phyloP scores from a whole-genome alignment of 1,140 invertebrate species.

The Drosophila ananassae region DNA sequence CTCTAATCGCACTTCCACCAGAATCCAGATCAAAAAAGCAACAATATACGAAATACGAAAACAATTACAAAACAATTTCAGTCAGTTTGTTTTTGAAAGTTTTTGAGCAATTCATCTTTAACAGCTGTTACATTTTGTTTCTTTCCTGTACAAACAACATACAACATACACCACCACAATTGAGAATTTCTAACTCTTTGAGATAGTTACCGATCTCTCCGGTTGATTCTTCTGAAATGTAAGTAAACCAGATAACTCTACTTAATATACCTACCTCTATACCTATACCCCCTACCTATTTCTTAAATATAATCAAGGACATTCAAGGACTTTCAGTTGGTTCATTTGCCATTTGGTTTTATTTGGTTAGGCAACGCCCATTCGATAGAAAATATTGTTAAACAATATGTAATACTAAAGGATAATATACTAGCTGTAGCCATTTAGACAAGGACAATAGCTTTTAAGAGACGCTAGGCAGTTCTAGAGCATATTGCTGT shows the following conservation, averaged over 20 bases:
- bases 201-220: constrained; percentile 69
- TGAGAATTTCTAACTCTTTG: constrained; percentile 76
- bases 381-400: constrained; percentile 42
- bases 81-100: constrained; percentile 56
- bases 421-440: constrained; percentile 43
- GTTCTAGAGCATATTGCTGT: constrained; percentile 81
- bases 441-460: constrained; percentile 71
- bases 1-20: constrained; percentile 31
- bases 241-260: constrained; percentile 60
- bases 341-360: constrained; percentile 39
- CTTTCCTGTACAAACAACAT: constrained; percentile 69
- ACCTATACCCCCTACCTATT: constrained; percentile 26
- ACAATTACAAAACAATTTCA: constrained; percentile 22
- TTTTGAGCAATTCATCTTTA: constrained; percentile 66
- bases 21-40: constrained; percentile 8
- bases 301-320: constrained; percentile 15
- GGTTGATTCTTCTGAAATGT: constrained; percentile 79
- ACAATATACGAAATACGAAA: neutral
- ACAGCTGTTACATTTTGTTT: constrained; percentile 76
- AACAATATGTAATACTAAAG: constrained; percentile 29
- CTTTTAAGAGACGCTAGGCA: constrained; percentile 72
- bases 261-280: constrained; percentile 24
- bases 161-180: constrained; percentile 65
- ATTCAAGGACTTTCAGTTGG: constrained; percentile 24
- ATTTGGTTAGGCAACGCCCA: constrained; percentile 23